Conservation (phyloP, 2,113 vertebrate genomes). For the Ciconia boyciana region DNA sequence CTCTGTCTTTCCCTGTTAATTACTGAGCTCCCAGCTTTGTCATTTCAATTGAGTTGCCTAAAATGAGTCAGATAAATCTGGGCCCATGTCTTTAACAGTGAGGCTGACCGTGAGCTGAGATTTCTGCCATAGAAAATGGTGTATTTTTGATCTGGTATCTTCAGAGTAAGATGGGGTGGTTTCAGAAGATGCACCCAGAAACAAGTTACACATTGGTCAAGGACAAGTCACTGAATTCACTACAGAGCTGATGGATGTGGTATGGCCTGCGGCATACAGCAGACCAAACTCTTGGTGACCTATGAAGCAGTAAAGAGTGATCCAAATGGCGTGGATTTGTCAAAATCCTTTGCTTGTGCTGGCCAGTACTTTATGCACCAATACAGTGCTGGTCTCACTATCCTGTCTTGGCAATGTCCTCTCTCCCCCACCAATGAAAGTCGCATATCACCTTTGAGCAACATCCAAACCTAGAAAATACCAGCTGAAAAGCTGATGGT, state of each 20-base stretch:
- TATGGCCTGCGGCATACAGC: background rate
- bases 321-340: background rate
- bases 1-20: background rate
- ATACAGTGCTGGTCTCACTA: background rate
- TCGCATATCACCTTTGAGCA: background rate
- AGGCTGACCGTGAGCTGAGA: background rate
- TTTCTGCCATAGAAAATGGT: background rate
- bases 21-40: background rate
- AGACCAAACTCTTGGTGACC: background rate
- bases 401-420: background rate
- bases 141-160: background rate
- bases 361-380: background rate
- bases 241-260: background rate
- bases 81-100: background rate
- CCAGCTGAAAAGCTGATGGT: background rate
- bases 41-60: background rate
- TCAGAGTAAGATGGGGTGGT: background rate
- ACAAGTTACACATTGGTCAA: background rate
- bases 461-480: background rate
- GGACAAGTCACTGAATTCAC: background rate
- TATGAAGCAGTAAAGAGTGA: background rate
- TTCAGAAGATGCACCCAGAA: background rate
- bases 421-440: accelerated
- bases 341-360: background rate
- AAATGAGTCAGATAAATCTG: background rate